These are phyloP conservation scores for Bombus breviceps DNA, from an alignment of 1,140 invertebrate species.

Conservation along the genomic window DNA sequence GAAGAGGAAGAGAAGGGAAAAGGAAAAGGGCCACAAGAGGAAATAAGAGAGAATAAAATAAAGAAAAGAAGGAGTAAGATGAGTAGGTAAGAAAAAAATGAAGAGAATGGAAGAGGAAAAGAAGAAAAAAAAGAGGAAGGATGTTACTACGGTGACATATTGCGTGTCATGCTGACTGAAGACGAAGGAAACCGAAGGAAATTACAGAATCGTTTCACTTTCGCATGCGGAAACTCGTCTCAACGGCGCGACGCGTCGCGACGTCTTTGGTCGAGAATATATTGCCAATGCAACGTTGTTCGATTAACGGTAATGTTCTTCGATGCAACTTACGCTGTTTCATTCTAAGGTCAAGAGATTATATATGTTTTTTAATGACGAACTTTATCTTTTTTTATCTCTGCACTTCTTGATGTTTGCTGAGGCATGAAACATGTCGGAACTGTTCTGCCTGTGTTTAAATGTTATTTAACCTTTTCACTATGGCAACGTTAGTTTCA, in stretches of 20 bases:
- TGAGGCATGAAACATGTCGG: not conserved
- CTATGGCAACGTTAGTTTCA: not conserved
- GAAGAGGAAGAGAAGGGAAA: not conserved
- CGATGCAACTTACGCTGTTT: not conserved
- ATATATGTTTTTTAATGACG: not conserved
- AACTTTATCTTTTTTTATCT: not conserved
- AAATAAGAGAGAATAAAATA: not conserved
- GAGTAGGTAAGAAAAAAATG: not conserved
- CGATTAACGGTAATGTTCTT: constrained; percentile 16
- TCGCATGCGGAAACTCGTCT: constrained; percentile 24
- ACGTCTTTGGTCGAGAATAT: constrained; percentile 1
- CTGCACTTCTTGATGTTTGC: not conserved
- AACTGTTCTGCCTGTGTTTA: not conserved
- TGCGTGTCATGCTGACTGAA: constrained; percentile 35
- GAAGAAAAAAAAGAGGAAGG: not conserved
- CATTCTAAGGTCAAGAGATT: not conserved
- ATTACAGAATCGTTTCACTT: constrained; percentile 53
- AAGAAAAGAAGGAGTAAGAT: not conserved
- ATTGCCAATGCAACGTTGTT: not conserved
- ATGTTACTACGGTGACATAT: constrained; percentile 48
- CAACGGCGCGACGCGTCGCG: not conserved
- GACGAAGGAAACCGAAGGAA: constrained; percentile 44
- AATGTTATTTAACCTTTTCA: constrained; percentile 13
- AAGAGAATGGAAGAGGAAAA: not conserved
- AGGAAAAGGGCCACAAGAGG: not conserved